Evolutionary conservation across 2,113 vertebrate genomes (phyloP).

Genomic region (Notarius lentiginosus): DNA sequence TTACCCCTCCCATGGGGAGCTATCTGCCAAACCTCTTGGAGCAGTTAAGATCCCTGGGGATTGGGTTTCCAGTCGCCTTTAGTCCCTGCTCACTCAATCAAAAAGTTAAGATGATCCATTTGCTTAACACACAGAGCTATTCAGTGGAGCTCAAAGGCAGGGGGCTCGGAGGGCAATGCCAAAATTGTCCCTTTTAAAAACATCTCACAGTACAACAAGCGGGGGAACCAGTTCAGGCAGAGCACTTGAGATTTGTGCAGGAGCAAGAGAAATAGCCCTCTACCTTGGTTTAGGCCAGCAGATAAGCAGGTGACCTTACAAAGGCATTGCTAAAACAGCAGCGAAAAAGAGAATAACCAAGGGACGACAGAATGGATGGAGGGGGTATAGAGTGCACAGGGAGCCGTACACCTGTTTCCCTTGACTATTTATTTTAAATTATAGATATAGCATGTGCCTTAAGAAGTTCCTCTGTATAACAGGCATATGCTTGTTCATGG

Average conservation of each 20-base stretch:
- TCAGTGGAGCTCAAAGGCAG: slow-evolving; percentile 73
- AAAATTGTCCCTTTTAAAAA: slow-evolving; percentile 55
- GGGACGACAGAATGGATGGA: slow-evolving; percentile 10
- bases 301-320: slow-evolving; percentile 32
- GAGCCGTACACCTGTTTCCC: slow-evolving; percentile 42
- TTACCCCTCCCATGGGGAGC: slow-evolving; percentile 63
- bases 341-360: slow-evolving; percentile 9
- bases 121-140: slow-evolving; percentile 78
- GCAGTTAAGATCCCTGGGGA: slow-evolving; percentile 72
- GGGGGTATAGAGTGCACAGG: slow-evolving; percentile 12
- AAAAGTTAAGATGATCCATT: slow-evolving; percentile 80
- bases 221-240: slow-evolving; percentile 50
- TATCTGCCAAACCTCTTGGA: slow-evolving; percentile 75
- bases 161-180: slow-evolving; percentile 58
- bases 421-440: slow-evolving; percentile 33
- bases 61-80: slow-evolving; percentile 78
- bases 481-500: slow-evolving; percentile 36
- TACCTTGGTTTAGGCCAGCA: slow-evolving; percentile 22
- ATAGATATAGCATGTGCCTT: slow-evolving; percentile 34
- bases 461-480: slow-evolving; percentile 38
- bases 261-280: slow-evolving; percentile 44
- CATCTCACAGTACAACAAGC: slow-evolving; percentile 50
- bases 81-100: slow-evolving; percentile 79
- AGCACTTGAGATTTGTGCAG: slow-evolving; percentile 51
- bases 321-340: slow-evolving; percentile 17